Percentiles rank a stretch among this genome's conserved stretches.
Conservation (phyloP, 2,797 vertebrate species). For the Tokudaia muenninki region DNA sequence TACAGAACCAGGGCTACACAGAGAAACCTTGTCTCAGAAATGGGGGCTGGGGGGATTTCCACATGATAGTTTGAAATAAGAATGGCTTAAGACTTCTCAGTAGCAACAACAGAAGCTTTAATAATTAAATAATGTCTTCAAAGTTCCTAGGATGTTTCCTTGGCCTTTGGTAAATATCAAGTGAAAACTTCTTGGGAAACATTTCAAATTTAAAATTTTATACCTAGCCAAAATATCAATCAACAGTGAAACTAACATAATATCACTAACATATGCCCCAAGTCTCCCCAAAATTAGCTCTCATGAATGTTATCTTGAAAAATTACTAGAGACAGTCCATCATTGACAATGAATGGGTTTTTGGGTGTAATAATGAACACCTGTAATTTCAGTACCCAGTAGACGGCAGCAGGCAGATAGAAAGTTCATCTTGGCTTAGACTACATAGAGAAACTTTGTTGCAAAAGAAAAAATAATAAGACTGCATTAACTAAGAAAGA, state of each 20-base stretch:
- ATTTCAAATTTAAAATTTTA: constrained; percentile 50
- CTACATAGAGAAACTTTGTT: background rate
- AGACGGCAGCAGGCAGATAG: background rate
- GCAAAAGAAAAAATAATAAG: background rate
- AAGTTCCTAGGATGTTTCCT: constrained; percentile 10
- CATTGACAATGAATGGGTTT: background rate
- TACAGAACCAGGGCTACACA: background rate
- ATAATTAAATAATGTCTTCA: background rate
- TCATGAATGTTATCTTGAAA: constrained; percentile 3
- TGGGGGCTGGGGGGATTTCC: background rate
- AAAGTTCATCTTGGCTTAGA: background rate
- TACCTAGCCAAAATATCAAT: constrained; percentile 35
- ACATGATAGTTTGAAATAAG: constrained; percentile 19
- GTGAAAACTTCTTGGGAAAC: constrained; percentile 41
- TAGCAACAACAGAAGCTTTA: constrained; percentile 3
- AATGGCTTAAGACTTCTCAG: constrained; percentile 24
- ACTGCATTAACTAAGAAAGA: constrained; percentile 10
- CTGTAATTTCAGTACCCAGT: background rate
- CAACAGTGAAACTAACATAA: constrained; percentile 35
- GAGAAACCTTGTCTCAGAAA: background rate
- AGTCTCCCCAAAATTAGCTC: background rate
- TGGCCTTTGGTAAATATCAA: background rate
- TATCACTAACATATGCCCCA: background rate
- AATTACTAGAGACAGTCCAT: background rate
- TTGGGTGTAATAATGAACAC: background rate